A percentile compares a stretch with the other conserved stretches of the same genome.
Evolutionary conservation across 2,113 vertebrate genomes (phyloP).

Genomic region (Pelodiscus sinensis): DNA sequence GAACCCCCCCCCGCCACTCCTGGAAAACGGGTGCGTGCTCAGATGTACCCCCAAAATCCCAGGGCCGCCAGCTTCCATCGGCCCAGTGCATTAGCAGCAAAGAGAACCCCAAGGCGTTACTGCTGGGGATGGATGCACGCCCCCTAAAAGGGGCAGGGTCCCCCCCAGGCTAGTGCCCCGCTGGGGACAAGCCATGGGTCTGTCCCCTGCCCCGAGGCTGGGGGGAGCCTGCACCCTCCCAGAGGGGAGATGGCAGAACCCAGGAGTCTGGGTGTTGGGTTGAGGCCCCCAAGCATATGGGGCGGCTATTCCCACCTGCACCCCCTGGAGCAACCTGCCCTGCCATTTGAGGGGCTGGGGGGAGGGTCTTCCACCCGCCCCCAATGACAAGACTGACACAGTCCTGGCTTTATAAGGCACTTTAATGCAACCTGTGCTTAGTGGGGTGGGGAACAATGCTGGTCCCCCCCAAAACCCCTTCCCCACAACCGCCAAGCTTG

Average conservation of each 20-base stretch:
- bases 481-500: not conserved
- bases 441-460: not conserved
- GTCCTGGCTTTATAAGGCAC: not conserved
- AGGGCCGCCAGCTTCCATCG: not conserved
- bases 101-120: not conserved
- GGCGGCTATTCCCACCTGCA: not conserved
- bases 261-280: not conserved
- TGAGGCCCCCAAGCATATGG: not conserved
- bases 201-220: too few relatives aligned
- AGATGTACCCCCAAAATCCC: not conserved
- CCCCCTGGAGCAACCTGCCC: too few relatives aligned
- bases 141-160: too few relatives aligned
- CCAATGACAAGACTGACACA: not conserved
- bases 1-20: not conserved
- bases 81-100: not conserved
- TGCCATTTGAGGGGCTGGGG: too few relatives aligned
- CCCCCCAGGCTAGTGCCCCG: too few relatives aligned
- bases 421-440: not conserved
- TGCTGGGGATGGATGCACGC: not conserved
- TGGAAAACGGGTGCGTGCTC: fast-evolving
- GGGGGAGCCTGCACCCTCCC: not conserved
- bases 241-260: not conserved
- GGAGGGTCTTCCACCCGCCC: too few relatives aligned
- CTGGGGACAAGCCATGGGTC: too few relatives aligned
- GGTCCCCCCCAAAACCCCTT: not conserved